Evolutionary conservation across 2,888 invertebrate genomes (phyloP).

Genomic region (Leuctra nigra): DNA sequence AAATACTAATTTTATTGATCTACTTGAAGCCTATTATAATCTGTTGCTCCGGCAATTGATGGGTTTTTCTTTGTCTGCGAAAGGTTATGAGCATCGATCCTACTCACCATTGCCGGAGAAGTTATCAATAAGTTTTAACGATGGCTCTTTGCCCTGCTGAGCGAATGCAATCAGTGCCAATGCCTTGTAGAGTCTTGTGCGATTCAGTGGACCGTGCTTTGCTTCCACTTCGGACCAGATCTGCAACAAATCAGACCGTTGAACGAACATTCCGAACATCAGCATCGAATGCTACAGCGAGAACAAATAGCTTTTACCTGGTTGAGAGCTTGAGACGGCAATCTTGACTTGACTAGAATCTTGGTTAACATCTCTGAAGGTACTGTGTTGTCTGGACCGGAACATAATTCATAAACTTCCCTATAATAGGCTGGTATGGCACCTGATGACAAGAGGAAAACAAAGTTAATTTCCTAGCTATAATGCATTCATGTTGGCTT

Average conservation of each 20-base stretch:
- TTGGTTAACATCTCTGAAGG: constrained; percentile 48
- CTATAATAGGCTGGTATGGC: constrained; percentile 49
- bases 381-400: constrained; percentile 46
- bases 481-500: neutral
- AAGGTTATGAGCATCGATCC: no score
- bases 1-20: no score
- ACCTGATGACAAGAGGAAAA: constrained; percentile 36
- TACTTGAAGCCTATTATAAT: no score
- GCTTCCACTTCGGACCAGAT: constrained; percentile 50
- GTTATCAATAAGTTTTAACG: constrained; percentile 48
- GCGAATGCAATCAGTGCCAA: constrained; percentile 50
- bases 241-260: no score
- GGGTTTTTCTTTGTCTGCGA: no score
- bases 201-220: constrained; percentile 43
- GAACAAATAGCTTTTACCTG: no score
- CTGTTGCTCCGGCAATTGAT: no score
- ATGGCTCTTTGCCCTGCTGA: constrained; percentile 49
- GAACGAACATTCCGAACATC: neutral
- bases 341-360: constrained; percentile 45
- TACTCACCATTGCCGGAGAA: constrained; percentile 34
- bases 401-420: constrained; percentile 49
- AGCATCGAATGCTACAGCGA: neutral
- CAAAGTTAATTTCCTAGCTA: constrained; percentile 17
- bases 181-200: constrained; percentile 50
- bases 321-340: constrained; percentile 44